Evolutionary conservation across 2,888 invertebrate genomes (phyloP), one percentile per base, ranked within the genome.

Genomic region (Trilocha varians): DNA sequence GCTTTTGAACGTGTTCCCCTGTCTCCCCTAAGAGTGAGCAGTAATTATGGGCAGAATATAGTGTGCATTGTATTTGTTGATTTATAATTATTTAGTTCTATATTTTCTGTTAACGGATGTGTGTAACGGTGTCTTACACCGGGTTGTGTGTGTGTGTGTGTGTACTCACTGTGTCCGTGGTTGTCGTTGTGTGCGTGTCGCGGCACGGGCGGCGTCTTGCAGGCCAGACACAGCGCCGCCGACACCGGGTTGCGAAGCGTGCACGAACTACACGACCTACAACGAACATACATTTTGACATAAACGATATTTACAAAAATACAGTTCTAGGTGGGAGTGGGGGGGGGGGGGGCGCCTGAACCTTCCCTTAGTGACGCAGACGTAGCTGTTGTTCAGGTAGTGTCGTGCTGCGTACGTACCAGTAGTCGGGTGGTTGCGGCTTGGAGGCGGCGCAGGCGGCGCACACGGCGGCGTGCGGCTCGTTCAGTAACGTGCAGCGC

Each of bases 361-460:
- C 8, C 5, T 18, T 18, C 5, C 8, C 18, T 5, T 5, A 8
- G 18, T 18, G 4, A 18, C 18, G 18, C 18, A 5, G 18, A 18
- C 8, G 18, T 18, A 18, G n/a, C n/a, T n/a, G n/a, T n/a, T n/a
- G n/a, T n/a, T n/a, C n/a, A n/a, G 18, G 8, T 8, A 18, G 25
- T 5, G 11, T 11, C 2, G 25, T 25, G 25, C 2, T 5, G 25
- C 25, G 25, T 25, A 11, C 43, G 56, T 34, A 83, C 83, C 83
- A 82, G 47, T 65, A 67, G 14, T 66, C 57, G 2, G 71, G 70
- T 1, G 66, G 60, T 49, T 90, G 89, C 5, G 94, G 83, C 55
- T 92, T 91, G 0, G 94, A 92, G n/a, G 94, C 94, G 34, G 94
- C 94, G 70, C 97, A 97, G 0, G 94, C 95, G 9, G 93, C 92